Percentiles rank a stretch among this genome's conserved stretches.
phyloP scores from a whole-genome alignment of 2,113 vertebrate genomes.

The Sphaerodactylus townsendi region DNA sequence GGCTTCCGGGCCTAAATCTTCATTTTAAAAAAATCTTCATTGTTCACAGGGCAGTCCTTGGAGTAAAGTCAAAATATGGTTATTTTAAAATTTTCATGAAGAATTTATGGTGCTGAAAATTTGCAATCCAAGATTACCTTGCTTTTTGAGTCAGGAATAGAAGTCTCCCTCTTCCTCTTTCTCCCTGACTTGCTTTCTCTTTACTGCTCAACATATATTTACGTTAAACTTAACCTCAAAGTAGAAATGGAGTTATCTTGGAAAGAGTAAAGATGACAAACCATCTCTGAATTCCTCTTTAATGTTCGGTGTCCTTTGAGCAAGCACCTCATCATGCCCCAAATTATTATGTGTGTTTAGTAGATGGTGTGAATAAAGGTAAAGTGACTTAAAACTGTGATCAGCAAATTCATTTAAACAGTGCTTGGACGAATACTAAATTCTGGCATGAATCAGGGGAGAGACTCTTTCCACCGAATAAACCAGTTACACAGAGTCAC shows the following conservation, averaged over 20 bases:
- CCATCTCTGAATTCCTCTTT: conserved; percentile 22
- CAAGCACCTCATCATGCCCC: background rate
- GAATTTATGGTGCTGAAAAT: conserved; percentile 41
- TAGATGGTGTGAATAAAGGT: conserved; percentile 33
- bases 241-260: conserved; percentile 31
- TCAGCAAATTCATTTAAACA: conserved; percentile 50
- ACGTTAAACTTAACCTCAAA: conserved; percentile 57
- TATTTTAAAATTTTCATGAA: conserved; percentile 37
- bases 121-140: conserved; percentile 9
- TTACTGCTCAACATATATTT: conserved; percentile 11
- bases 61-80: no score
- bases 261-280: conserved; percentile 44
- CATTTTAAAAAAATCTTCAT: no score
- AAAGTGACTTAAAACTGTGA: conserved; percentile 7
- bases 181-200: background rate
- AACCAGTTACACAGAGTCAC: conserved; percentile 37
- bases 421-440: conserved; percentile 45
- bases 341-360: background rate
- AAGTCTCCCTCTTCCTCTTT: background rate
- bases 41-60: no score
- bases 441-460: conserved; percentile 37
- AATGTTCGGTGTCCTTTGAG: conserved; percentile 37
- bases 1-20: no score
- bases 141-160: conserved; percentile 23
- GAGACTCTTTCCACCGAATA: conserved; percentile 57